Evolutionary conservation across 2,888 invertebrate genomes (phyloP).

Genomic region (Cosmia trapezina): DNA sequence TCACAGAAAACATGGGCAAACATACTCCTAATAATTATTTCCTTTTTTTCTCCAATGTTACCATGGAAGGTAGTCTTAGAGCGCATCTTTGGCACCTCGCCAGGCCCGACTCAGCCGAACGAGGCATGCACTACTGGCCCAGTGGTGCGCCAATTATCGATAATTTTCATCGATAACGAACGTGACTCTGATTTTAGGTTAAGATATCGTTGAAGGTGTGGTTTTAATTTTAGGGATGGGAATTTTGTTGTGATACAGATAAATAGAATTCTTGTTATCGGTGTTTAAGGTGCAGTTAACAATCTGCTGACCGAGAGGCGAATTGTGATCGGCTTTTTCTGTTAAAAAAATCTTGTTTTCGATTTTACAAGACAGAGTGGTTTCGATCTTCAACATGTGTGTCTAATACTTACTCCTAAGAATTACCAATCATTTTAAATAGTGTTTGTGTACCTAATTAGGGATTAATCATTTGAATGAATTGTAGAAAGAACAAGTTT

Average conservation of each 20-base stretch:
- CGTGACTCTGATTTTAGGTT: constrained; percentile 55
- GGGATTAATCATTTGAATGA: neutral
- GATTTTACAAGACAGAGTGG: neutral
- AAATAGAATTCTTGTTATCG: neutral
- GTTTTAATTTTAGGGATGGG: constrained; percentile 45
- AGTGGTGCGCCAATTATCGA: constrained; percentile 65
- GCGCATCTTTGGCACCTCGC: constrained; percentile 66
- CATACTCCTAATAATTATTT: constrained; percentile 53
- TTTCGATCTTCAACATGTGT: neutral
- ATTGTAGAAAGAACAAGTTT: neutral
- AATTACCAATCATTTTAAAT: neutral
- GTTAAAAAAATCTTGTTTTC: neutral
- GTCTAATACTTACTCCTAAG: neutral
- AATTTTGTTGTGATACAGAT: neutral
- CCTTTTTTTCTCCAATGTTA: constrained; percentile 51
- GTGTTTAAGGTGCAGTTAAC: neutral
- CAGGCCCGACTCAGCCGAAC: constrained; percentile 70
- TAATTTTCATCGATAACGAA: constrained; percentile 62
- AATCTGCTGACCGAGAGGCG: neutral
- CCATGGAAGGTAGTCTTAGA: constrained; percentile 54
- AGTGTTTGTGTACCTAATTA: neutral
- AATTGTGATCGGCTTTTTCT: neutral
- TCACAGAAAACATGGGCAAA: constrained; percentile 16
- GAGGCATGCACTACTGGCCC: constrained; percentile 66
- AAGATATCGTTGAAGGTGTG: constrained; percentile 51